These are phyloP conservation scores for Eupelmus urozonus DNA, from an alignment of 2,888 invertebrate species.

Conservation along the genomic window DNA sequence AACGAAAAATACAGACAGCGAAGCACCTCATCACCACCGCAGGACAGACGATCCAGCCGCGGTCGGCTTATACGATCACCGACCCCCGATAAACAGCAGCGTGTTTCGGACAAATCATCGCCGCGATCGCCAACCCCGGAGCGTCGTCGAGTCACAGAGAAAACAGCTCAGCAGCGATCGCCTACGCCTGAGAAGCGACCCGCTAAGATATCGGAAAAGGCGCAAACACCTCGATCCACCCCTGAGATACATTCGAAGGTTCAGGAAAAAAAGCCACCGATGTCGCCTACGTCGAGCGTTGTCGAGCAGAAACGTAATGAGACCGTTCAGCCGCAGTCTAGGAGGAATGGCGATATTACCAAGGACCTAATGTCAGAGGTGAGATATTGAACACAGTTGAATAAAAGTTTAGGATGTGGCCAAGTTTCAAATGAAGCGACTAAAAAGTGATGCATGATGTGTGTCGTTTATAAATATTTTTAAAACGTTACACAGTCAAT, in stretches of 20 bases:
- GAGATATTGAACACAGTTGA: neutral
- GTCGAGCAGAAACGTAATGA: constrained; percentile 30
- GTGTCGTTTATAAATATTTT: too few relatives aligned
- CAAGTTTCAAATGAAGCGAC: too few relatives aligned
- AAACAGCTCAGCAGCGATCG: neutral
- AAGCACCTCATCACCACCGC: constrained; percentile 37
- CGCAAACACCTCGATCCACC: neutral
- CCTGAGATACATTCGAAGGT: constrained; percentile 32
- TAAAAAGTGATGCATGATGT: too few relatives aligned
- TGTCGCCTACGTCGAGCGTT: constrained; percentile 31
- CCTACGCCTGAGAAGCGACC: constrained; percentile 42
- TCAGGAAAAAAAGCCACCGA: constrained; percentile 51
- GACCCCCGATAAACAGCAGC: constrained; percentile 14
- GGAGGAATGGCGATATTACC: constrained; percentile 26
- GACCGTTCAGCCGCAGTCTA: too few relatives aligned
- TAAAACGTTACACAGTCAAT: too few relatives aligned
- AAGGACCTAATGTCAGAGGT: constrained; percentile 52
- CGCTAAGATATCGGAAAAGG: neutral
- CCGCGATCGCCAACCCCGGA: constrained; percentile 45
- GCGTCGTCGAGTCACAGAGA: neutral
- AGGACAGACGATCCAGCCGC: constrained; percentile 24
- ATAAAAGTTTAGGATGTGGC: too few relatives aligned
- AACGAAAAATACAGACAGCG: constrained; percentile 31
- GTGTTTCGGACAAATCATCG: neutral
- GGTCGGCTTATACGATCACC: neutral